Base-by-base conservation (phyloP, 2,797 vertebrate genomes). In the Rhinoraja longicauda region DNA sequence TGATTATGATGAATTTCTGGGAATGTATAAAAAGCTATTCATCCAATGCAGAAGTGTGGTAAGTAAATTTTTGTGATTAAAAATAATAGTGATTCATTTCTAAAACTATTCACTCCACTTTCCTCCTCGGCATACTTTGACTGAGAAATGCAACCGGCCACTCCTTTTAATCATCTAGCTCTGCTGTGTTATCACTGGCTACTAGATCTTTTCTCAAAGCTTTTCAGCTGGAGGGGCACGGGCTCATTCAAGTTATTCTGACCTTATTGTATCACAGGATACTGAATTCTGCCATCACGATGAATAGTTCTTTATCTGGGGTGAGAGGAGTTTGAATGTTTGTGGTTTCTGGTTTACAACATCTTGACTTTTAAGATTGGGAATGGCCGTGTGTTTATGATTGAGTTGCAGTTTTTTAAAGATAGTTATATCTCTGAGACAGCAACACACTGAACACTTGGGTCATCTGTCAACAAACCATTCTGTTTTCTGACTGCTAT, bases 21-120 rank as follows among this genome's bases (percentile, higher is more conserved):
- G 94, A 19, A 93, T 96, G 93, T 96, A 95, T 94, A 95, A 93
- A 81, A 93, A 94, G 7, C 95, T 97, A 64, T 96, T 95, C 93
- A 32, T 93, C 32, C 96, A 96, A 94, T 97, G 96, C 93, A 94
- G 95, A 81, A 95, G 93, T 93, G 96, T 97, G 96, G 97, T 97
- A 93, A 96, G 96, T 94, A 75, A 67, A 19, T 53, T 73, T 76
- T 76, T 73, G 53, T 29, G 53, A 76, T 10, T 93, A 36, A 78
- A 79, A 78, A 67, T 93, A 6, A 70, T 64, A 53, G 5, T 57
- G 39, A n/a, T 81, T 53, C 76, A 75, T 78, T 77, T 93, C 64
- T 88, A 59, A 21, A 62, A 75, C 36, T 17, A 67, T 36, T 90
- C 12, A 13, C 36, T 29, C 24, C 90, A 24, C 36, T 73, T 5